A percentile compares a stretch with the other conserved stretches of the same genome.
Evolutionary conservation across 2,113 vertebrate genomes (phyloP).

Genomic region (Erythrolamprus reginae): DNA sequence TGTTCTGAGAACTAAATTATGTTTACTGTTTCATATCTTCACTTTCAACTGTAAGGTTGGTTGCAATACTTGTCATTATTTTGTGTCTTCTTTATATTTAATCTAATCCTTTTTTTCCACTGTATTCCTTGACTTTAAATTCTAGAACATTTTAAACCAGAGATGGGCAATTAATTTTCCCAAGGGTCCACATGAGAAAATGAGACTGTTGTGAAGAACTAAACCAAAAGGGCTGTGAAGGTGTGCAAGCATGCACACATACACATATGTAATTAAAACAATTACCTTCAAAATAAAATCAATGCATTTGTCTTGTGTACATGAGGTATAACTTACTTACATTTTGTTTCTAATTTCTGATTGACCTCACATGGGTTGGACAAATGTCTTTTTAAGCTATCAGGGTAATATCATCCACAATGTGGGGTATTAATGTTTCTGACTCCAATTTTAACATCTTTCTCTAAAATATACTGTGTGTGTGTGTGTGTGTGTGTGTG

Average conservation of each 20-base stretch:
- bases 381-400: not conserved
- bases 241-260: not conserved
- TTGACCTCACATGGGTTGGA: not conserved
- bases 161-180: not conserved
- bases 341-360: not conserved
- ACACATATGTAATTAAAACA: not conserved
- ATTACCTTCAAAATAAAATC: not conserved
- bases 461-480: not conserved
- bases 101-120: not conserved
- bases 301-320: not conserved
- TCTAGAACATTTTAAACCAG: not conserved
- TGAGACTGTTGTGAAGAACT: not conserved
- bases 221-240: not conserved
- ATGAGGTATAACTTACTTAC: not conserved
- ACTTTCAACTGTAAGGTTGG: not conserved
- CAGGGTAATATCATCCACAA: not conserved
- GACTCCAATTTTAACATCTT: not conserved
- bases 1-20: not conserved
- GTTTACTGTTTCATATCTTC: not conserved
- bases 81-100: not conserved
- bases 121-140: not conserved
- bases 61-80: not conserved
- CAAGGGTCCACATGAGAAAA: not conserved
- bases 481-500: too few relatives aligned
- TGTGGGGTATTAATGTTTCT: not conserved